A percentile compares a stretch with the other conserved stretches of the same genome.
Evolutionary conservation across 2,113 vertebrate species (phyloP).

Genomic region (Leucopsar rothschildi): DNA sequence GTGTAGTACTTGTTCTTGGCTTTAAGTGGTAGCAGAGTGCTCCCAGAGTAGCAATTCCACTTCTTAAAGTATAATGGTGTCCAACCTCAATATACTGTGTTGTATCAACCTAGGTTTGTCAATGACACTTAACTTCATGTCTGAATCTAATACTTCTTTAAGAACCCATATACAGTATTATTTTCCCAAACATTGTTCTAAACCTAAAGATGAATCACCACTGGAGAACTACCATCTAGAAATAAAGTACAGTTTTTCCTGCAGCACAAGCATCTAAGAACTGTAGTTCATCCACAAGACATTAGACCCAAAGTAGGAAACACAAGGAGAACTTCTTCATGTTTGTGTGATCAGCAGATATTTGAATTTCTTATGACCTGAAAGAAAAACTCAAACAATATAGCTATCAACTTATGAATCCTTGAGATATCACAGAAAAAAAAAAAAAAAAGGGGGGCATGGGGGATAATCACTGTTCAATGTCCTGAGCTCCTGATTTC

Average conservation of each 20-base stretch:
- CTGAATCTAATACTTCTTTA: background rate
- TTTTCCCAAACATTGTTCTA: background rate
- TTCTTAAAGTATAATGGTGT: background rate
- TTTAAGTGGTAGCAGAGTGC: background rate
- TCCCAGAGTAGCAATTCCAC: background rate
- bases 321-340: background rate
- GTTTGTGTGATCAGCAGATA: background rate
- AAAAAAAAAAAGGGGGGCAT: background rate
- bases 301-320: background rate
- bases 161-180: background rate
- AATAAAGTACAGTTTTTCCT: background rate
- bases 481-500: background rate
- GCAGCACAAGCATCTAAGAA: background rate
- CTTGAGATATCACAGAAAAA: background rate
- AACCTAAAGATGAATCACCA: background rate
- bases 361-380: background rate
- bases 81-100: background rate
- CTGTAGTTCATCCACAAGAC: background rate
- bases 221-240: background rate
- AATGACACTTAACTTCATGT: background rate
- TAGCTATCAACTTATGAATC: background rate
- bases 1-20: background rate
- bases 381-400: background rate
- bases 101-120: background rate
- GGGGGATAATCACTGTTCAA: background rate